Evolutionary conservation across 1,140 invertebrate species (phyloP).

Genomic region (Anagrus nilaparvatae): DNA sequence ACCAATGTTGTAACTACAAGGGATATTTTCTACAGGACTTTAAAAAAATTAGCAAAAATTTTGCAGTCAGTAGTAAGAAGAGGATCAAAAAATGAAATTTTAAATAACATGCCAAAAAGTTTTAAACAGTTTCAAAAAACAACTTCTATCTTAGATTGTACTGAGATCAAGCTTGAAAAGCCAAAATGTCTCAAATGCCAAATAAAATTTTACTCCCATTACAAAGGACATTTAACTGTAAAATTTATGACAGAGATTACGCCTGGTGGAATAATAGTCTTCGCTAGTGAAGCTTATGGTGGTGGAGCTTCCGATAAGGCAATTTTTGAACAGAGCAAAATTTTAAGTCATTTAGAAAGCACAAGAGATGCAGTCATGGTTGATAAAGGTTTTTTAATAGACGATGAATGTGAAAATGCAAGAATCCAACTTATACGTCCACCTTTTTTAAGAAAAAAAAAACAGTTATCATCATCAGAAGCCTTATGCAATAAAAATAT

Average conservation of each 20-base stretch:
- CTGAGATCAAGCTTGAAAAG: constrained; percentile 19
- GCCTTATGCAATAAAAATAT: constrained; percentile 9
- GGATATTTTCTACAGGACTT: background rate
- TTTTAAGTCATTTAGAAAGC: constrained; percentile 13
- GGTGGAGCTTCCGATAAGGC: constrained; percentile 18
- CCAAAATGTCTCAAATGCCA: constrained; percentile 18
- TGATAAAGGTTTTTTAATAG: constrained; percentile 12
- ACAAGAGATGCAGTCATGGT: constrained; percentile 12
- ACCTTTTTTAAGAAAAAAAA: constrained; percentile 8
- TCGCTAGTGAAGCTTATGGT: constrained; percentile 13
- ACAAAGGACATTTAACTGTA: constrained; percentile 26
- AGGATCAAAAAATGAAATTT: constrained; percentile 9
- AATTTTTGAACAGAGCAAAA: constrained; percentile 20
- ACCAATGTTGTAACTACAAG: background rate
- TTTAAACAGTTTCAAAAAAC: constrained; percentile 10
- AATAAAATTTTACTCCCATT: constrained; percentile 22
- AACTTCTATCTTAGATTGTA: constrained; percentile 19
- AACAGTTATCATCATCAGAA: constrained; percentile 5
- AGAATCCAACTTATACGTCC: constrained; percentile 12
- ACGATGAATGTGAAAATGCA: constrained; percentile 3
- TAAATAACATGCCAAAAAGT: constrained; percentile 11
- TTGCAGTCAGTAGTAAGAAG: background rate
- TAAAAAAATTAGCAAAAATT: constrained; percentile 2
- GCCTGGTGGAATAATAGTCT: constrained; percentile 20
- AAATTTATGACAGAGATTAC: constrained; percentile 26